A percentile compares a stretch with the other conserved stretches of the same genome.
Conservation (phyloP, 2,113 vertebrate genomes). For the Vanacampus margaritifer region DNA sequence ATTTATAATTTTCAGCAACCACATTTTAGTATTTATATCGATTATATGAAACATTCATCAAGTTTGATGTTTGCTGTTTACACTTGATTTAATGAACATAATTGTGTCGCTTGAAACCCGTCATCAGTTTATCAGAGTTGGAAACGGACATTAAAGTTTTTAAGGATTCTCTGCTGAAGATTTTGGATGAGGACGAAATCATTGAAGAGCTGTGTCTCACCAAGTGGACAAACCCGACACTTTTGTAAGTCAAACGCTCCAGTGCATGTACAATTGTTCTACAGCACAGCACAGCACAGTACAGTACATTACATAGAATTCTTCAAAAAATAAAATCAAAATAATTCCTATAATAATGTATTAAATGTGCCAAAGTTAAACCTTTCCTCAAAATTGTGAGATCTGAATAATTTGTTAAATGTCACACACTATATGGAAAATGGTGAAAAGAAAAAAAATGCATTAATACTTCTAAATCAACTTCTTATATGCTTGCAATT, state of each 20-base stretch:
- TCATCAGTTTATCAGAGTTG: slow-evolving; percentile 87
- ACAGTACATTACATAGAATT: neutral
- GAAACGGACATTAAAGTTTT: slow-evolving; percentile 96
- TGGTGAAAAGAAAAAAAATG: too few species aligned
- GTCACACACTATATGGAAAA: too few species aligned
- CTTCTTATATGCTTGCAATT: neutral
- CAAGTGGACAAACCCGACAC: slow-evolving; percentile 86
- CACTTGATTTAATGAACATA: neutral
- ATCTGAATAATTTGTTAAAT: neutral
- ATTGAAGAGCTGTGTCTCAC: slow-evolving; percentile 93
- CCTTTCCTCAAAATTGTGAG: neutral
- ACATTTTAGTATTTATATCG: neutral
- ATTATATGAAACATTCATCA: neutral
- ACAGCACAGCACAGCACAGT: neutral
- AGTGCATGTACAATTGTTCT: neutral
- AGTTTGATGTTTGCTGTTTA: neutral
- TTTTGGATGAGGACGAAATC: slow-evolving; percentile 92
- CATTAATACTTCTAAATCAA: neutral
- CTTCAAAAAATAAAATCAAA: neutral
- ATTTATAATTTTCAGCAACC: neutral
- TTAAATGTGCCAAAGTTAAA: neutral
- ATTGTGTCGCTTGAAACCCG: neutral
- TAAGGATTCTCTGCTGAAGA: slow-evolving; percentile 89
- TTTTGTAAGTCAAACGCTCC: slow-evolving; percentile 79
- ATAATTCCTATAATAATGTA: neutral